Evolutionary conservation across 2,113 vertebrate species (phyloP).

Genomic region (Xiphias gladius): DNA sequence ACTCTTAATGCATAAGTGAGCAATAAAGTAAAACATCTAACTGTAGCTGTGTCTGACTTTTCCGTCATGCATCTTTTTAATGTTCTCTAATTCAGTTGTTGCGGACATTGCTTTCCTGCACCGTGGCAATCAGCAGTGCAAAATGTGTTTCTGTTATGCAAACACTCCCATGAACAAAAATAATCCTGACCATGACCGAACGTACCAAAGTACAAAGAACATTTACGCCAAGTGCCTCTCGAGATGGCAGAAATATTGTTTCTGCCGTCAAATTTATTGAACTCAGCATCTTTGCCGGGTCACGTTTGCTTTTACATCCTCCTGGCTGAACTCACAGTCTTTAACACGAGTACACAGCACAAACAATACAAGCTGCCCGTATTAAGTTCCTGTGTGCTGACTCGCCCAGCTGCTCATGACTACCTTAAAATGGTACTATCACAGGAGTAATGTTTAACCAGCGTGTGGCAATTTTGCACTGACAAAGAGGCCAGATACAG

Average conservation of each 20-base stretch:
- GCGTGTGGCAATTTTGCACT: conserved; percentile 86
- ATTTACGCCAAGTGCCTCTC: not conserved
- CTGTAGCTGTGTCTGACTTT: conserved; percentile 31
- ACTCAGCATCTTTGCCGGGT: not conserved
- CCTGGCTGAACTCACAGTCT: conserved; percentile 6
- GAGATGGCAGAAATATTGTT: not conserved
- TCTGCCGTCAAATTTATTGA: not conserved
- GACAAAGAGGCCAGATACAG: conserved; percentile 86
- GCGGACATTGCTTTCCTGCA: conserved; percentile 1
- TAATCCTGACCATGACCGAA: conserved; percentile 13
- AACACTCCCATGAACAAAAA: conserved; percentile 23
- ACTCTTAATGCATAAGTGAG: conserved; percentile 24
- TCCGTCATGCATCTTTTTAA: conserved; percentile 54
- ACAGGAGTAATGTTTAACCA: conserved; percentile 89
- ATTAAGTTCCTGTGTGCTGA: conserved; percentile 62
- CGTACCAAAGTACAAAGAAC: conserved; percentile 34
- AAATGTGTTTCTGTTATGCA: conserved; percentile 29
- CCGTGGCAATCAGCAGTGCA: conserved; percentile 1
- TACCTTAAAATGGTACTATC: conserved; percentile 62
- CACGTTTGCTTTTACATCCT: conserved; percentile 15
- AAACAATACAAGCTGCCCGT: conserved; percentile 19
- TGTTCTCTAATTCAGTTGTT: conserved; percentile 8
- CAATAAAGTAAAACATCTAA: conserved; percentile 37
- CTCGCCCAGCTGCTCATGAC: conserved; percentile 61
- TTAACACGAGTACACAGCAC: conserved; percentile 38